phyloP scores from a whole-genome alignment of 1,140 invertebrate genomes.

The Drosophila carrolli region DNA sequence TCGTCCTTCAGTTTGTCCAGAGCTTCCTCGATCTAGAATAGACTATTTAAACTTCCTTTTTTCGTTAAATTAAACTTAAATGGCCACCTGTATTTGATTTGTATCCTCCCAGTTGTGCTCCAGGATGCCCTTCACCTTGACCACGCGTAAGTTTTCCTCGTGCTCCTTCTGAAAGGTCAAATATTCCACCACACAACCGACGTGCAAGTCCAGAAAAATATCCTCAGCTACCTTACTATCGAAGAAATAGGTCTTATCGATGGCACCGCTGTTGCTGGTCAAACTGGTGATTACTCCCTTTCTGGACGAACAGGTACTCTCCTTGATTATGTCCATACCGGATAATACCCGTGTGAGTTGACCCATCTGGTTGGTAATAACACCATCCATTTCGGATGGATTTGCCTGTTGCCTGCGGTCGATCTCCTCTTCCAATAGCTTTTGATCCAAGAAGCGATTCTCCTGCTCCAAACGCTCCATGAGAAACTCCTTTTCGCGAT shows the following conservation, averaged over 20 bases:
- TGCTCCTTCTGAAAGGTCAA: constrained; percentile 28
- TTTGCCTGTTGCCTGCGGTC: not conserved
- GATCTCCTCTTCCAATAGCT: constrained; percentile 17
- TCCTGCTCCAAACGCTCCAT: constrained; percentile 60
- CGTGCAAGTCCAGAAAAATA: constrained; percentile 38
- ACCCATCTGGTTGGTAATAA: not conserved
- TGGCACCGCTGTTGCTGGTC: constrained; percentile 32
- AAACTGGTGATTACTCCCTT: constrained; percentile 61
- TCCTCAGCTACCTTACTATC: constrained; percentile 15
- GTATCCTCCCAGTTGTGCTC: constrained; percentile 56
- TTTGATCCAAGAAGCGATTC: constrained; percentile 61
- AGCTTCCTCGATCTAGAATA: constrained; percentile 8
- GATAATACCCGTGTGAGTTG: not conserved
- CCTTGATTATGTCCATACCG: not conserved
- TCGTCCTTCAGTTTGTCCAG: constrained; percentile 52
- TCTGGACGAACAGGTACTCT: constrained; percentile 4
- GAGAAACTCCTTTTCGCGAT: constrained; percentile 11
- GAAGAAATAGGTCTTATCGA: constrained; percentile 53
- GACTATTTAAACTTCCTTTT: too few relatives aligned
- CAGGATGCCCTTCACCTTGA: constrained; percentile 54
- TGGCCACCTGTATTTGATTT: constrained; percentile 8
- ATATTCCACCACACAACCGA: constrained; percentile 60
- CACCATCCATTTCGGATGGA: constrained; percentile 11
- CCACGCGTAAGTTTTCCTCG: constrained; percentile 19
- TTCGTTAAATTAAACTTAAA: too few relatives aligned